Percentiles rank a stretch among this genome's conserved stretches.
Conservation (phyloP, 2,113 vertebrate genomes). For the Euleptes europaea region DNA sequence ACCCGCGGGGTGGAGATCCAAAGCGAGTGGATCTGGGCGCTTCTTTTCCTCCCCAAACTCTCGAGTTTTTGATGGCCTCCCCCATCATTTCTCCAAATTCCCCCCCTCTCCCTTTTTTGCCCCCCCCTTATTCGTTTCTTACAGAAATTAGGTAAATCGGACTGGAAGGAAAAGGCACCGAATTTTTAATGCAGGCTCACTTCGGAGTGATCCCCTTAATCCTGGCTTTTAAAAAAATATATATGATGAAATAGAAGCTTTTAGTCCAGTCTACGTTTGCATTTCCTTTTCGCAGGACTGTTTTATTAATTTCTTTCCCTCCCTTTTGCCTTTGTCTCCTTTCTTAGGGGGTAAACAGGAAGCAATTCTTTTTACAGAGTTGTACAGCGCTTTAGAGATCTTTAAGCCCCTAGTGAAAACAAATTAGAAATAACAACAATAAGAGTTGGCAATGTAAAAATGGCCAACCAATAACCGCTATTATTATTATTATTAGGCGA, state of each 20-base stretch:
- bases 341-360: not conserved
- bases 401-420: not conserved
- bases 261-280: no score
- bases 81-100: no score
- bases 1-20: not conserved
- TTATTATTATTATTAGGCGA: no score
- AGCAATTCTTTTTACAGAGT: not conserved
- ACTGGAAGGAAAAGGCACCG: not conserved
- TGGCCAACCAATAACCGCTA: no score
- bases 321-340: not conserved
- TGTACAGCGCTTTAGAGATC: not conserved
- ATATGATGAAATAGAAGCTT: no score
- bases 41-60: not conserved
- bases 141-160: not conserved
- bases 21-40: not conserved
- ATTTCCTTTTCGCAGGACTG: no score
- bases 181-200: not conserved
- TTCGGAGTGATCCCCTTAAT: not conserved
- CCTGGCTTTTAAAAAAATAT: no score
- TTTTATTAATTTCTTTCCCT: no score
- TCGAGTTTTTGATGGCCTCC: no score
- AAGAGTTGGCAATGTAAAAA: no score
- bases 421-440: not conserved
- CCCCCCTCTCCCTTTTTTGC: not conserved
- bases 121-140: no score